phyloP scores from a whole-genome alignment of 2,113 vertebrate species.

The Bos taurus region DNA sequence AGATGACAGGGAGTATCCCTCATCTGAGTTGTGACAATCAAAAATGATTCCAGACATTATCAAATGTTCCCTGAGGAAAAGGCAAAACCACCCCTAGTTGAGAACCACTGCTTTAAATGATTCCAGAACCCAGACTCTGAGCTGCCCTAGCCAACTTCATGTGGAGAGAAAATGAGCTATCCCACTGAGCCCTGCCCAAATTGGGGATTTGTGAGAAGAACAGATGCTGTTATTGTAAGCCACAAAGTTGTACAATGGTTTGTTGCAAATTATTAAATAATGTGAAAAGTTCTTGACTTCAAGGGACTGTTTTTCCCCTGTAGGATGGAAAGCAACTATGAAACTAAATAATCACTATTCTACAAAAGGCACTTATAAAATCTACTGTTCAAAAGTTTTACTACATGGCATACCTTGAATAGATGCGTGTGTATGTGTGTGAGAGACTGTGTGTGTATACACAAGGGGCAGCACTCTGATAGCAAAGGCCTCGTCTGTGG shows the following conservation, averaged over 20 bases:
- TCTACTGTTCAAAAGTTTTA: background rate
- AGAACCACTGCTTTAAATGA: background rate
- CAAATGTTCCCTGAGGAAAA: background rate
- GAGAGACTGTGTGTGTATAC: background rate
- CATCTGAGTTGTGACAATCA: background rate
- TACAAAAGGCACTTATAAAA: background rate
- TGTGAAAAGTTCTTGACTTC: background rate
- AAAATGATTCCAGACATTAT: background rate
- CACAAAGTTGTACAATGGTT: background rate
- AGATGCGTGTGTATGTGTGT: background rate
- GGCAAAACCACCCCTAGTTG: background rate
- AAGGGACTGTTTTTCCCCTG: background rate
- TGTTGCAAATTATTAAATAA: background rate
- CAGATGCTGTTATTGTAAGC: background rate
- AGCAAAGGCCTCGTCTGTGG: background rate
- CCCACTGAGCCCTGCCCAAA: background rate
- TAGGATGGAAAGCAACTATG: background rate
- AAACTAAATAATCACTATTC: background rate
- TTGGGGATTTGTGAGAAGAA: background rate
- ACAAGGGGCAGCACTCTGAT: background rate
- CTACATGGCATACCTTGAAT: background rate
- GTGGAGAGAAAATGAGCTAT: background rate
- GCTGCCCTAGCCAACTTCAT: background rate
- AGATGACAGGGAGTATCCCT: background rate
- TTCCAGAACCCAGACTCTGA: background rate